Evolutionary conservation across 2,113 vertebrate species (phyloP).

Genomic region (Orycteropus afer): DNA sequence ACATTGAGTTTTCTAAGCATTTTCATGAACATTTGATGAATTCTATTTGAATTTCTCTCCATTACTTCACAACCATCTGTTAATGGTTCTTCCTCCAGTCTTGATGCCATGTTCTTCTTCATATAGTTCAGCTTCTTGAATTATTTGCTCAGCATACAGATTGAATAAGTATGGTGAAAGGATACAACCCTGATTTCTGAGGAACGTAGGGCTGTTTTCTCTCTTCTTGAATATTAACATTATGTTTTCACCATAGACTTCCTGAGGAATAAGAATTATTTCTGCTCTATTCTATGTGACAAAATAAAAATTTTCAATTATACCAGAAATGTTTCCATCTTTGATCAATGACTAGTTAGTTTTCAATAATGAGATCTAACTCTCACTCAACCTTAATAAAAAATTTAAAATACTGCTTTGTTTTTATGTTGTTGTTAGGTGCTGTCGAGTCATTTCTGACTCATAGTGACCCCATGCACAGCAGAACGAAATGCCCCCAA

Average conservation of each 20-base stretch:
- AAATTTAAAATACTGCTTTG: conserved; percentile 36
- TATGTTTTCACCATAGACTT: neutral
- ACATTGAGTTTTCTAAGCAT: neutral
- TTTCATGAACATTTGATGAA: conserved; percentile 19
- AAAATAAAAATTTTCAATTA: conserved; percentile 36
- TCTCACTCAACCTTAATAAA: conserved; percentile 2
- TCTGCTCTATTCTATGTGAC: neutral
- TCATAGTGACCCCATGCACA: no score
- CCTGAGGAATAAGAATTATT: conserved; percentile 5
- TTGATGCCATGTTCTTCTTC: no score
- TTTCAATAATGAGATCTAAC: conserved; percentile 33
- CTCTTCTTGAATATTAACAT: conserved; percentile 29
- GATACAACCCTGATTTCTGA: no score
- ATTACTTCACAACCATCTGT: neutral
- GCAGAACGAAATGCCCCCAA: no score
- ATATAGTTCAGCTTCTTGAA: no score
- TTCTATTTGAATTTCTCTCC: neutral
- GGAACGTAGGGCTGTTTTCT: neutral
- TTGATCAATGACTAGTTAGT: neutral
- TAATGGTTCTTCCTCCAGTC: no score
- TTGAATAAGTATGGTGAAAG: no score
- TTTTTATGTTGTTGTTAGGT: no score
- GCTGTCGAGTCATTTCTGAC: no score
- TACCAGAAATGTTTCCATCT: neutral
- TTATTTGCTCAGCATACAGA: no score